Evolutionary conservation across 2,888 invertebrate species (phyloP).

Genomic region (Cheilosia impressa): DNA sequence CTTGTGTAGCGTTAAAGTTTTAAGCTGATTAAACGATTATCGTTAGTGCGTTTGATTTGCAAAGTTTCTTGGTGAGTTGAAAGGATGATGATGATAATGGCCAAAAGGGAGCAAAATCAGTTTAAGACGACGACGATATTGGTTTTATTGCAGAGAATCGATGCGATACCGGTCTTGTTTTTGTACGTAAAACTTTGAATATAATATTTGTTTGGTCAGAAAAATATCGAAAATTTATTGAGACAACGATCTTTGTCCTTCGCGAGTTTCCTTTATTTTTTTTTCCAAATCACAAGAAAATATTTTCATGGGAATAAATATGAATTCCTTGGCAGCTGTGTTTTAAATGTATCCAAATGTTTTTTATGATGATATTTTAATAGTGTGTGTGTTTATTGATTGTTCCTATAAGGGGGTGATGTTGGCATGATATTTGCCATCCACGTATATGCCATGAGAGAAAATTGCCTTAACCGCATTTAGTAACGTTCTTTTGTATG

Average conservation of each 20-base stretch:
- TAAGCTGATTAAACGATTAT: conserved; percentile 74
- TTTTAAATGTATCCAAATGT: too few species aligned
- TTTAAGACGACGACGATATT: conserved; percentile 7
- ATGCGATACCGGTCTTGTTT: conserved; percentile 8
- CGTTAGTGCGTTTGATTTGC: conserved; percentile 66
- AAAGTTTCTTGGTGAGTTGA: conserved; percentile 59
- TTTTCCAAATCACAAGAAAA: background rate
- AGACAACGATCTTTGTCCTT: conserved; percentile 2
- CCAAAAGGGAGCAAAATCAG: conserved; percentile 14
- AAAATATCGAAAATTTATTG: conserved; percentile 10
- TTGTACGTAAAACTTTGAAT: conserved; percentile 49
- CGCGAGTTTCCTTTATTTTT: background rate
- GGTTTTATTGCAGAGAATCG: conserved; percentile 15
- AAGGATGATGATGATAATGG: conserved; percentile 6
- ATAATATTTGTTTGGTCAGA: conserved; percentile 32
- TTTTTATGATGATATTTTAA: too few species aligned
- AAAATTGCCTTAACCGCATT: too few species aligned
- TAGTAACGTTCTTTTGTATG: too few species aligned
- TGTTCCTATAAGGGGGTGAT: too few species aligned
- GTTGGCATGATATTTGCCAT: too few species aligned
- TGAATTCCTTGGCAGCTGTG: too few species aligned
- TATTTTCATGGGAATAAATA: conserved; percentile 20
- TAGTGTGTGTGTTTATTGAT: too few species aligned
- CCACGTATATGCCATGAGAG: too few species aligned
- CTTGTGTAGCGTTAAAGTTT: conserved; percentile 53